Evolutionary conservation across 2,888 invertebrate species (phyloP), one percentile per base, ranked within the genome.

Genomic region (Nysson spinosus): DNA sequence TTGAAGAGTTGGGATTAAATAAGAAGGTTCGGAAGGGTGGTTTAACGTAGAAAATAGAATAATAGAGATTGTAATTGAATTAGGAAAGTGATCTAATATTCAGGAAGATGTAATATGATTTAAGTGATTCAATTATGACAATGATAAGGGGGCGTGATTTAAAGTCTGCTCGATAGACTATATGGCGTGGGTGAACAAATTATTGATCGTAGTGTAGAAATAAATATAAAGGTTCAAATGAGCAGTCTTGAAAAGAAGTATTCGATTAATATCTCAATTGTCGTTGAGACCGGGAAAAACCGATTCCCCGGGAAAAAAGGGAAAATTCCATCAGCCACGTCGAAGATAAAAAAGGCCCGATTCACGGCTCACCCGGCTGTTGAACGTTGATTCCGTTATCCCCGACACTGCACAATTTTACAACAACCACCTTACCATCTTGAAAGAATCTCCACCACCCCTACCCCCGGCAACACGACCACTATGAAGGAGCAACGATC

Each of bases 361-460:
- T 40, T 22, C 51, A 12, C 28, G 24, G 47, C 14, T 20, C 11
- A 16, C 32, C 14, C 34, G 39, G 20, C 39, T 50, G 40, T 14
- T 39, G 50, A 39, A 49, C 37, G 26, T 39, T 52, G 52, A 60
- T 54, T 46, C 61, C 39, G 14, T 56, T 46, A 50, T 51, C 50
- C 22, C 34, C 37, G n/a, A 19, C 3, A 28, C 6, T 39, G 34
- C 34, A 44, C 22, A 39, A 46, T 56, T 56, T 54, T 50, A 35
- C 51, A 50, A 20, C 19, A 34, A 43, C 42, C 34, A 20, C 24
- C 28, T 39, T 32, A 24, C 32, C 40, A n/a, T 42, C 50, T 42
- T 28, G 42, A 12, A 32, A 37, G 61, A 44, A 39, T 26, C n/a
- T 9, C 22, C 30, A 4, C 5, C 20, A 19, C 5, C 17, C 24